These are phyloP conservation scores for Zhengitettix transpicula DNA, from an alignment of 2,888 invertebrate genomes.

Conservation along the genomic window DNA sequence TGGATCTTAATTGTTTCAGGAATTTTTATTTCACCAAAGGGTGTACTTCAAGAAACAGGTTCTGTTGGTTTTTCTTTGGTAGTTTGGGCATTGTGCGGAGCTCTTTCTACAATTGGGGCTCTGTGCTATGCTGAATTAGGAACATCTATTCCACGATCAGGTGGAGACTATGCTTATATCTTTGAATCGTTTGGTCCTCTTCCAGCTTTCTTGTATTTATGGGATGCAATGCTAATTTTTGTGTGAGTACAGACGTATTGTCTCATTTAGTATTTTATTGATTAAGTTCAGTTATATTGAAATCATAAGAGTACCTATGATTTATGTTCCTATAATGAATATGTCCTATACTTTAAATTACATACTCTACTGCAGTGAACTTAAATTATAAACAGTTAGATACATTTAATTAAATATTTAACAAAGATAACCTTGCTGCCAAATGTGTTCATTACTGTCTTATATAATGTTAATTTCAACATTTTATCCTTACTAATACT, in stretches of 20 bases:
- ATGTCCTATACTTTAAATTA: too few species aligned
- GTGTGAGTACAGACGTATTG: conserved; percentile 46
- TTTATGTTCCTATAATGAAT: too few species aligned
- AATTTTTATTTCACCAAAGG: conserved; percentile 91
- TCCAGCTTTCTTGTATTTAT: conserved; percentile 85
- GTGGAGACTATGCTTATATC: conserved; percentile 95
- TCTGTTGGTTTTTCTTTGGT: conserved; percentile 76
- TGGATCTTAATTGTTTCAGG: conserved; percentile 32
- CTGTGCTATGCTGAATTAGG: conserved; percentile 94
- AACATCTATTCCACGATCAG: conserved; percentile 76
- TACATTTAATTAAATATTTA: too few species aligned
- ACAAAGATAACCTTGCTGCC: too few species aligned
- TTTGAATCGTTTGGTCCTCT: conserved; percentile 79
- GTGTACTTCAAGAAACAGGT: conserved; percentile 77
- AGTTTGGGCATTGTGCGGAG: conserved; percentile 77
- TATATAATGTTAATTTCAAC: too few species aligned
- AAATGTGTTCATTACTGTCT: too few species aligned
- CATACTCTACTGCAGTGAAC: too few species aligned
- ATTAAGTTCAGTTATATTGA: too few species aligned
- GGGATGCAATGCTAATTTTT: conserved; percentile 94
- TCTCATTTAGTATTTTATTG: too few species aligned
- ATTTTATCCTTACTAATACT: too few species aligned
- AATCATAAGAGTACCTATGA: too few species aligned
- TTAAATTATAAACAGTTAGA: too few species aligned
- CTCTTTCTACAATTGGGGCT: conserved; percentile 84